phyloP scores from a whole-genome alignment of 1,140 invertebrate species.

The Drosophila prosaltans region DNA sequence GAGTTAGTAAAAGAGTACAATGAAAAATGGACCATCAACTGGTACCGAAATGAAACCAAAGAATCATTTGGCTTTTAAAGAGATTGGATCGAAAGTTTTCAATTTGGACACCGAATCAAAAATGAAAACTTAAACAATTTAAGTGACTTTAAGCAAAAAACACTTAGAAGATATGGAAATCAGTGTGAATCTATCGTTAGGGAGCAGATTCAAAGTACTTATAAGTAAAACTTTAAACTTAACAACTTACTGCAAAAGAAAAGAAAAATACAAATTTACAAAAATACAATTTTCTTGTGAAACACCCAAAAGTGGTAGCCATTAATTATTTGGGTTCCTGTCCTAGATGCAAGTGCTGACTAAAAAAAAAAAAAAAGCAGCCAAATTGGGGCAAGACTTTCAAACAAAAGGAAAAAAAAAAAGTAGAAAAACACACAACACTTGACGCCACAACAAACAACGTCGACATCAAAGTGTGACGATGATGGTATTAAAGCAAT shows the following conservation, averaged over 20 bases:
- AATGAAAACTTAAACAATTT: background rate
- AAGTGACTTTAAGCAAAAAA: background rate
- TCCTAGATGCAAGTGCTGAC: background rate
- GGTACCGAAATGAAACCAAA: background rate
- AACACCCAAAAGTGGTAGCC: too few species aligned
- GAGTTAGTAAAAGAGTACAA: background rate
- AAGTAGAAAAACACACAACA: slow-evolving; percentile 36
- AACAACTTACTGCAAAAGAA: too few species aligned
- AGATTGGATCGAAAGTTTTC: background rate
- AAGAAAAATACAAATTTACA: too few species aligned
- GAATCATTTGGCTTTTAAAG: background rate
- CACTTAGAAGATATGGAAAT: too few species aligned
- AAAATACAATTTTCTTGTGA: too few species aligned
- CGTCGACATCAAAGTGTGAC: slow-evolving; percentile 77
- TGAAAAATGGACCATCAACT: background rate
- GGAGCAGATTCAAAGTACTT: too few species aligned
- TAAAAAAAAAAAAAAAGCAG: background rate
- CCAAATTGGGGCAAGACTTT: slow-evolving; percentile 15
- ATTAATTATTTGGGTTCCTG: slow-evolving; percentile 14
- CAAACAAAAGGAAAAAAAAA: background rate
- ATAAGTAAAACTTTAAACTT: too few species aligned
- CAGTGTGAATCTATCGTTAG: too few species aligned
- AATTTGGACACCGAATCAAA: background rate
- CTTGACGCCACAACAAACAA: slow-evolving; percentile 80
- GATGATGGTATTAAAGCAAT: slow-evolving; percentile 79